Percentiles rank a stretch among this genome's conserved stretches.
Evolutionary conservation across 2,113 vertebrate genomes (phyloP).

Genomic region (Telmatochromis sp.): DNA sequence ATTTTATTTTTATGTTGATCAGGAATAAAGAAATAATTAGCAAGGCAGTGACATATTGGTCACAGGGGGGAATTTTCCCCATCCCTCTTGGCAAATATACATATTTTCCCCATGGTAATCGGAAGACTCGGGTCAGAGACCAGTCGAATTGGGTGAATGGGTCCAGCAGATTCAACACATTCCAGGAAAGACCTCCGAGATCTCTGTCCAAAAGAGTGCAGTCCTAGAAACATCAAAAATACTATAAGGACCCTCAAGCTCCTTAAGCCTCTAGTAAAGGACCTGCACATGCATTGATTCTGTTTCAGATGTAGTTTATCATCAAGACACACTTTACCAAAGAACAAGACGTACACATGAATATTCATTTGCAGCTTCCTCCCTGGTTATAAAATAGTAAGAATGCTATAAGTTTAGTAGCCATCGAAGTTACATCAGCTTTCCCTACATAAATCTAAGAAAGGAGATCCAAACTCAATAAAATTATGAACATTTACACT

Average conservation of each 20-base stretch:
- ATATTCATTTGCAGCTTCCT: neutral
- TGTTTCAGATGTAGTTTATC: neutral
- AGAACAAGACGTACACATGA: neutral
- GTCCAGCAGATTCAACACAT: neutral
- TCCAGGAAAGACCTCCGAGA: neutral
- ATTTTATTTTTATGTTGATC: neutral
- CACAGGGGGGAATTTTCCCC: neutral
- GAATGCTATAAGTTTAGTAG: neutral
- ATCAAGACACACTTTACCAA: neutral
- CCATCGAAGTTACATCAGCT: neutral
- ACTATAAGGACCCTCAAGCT: neutral
- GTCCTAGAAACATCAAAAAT: neutral
- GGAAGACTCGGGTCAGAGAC: accelerated
- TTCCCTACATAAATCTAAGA: neutral
- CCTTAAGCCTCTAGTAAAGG: neutral
- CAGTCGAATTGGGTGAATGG: accelerated
- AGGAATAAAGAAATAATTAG: neutral
- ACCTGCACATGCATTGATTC: neutral
- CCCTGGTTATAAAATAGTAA: neutral
- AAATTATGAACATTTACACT: neutral
- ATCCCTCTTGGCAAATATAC: neutral
- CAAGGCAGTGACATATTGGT: neutral
- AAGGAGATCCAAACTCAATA: neutral
- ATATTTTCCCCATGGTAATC: neutral
- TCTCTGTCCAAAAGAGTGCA: neutral